Evolutionary conservation across 1,140 invertebrate genomes (phyloP), one percentile per base, ranked within the genome.

Genomic region (Drosophila teissieri): DNA sequence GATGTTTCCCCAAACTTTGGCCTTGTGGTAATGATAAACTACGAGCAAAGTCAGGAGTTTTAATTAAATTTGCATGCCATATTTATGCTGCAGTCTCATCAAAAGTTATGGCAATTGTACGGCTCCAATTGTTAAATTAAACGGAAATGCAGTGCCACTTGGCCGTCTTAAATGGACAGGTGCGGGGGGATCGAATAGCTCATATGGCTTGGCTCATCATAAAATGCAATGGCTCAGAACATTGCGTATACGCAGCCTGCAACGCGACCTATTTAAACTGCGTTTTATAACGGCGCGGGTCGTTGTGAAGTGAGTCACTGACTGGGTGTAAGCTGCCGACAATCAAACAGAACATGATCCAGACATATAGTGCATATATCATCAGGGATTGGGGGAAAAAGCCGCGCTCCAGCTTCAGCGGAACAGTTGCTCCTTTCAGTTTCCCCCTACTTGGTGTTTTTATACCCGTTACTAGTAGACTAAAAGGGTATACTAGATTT

Each of bases 61-160:
- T 89, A 84, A 88, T 88, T 89, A 89, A 89, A 89, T 80, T 89
- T 80, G 61, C 58, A 73, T 89, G 39, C 54, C 63, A 61, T 49
- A 83, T 69, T 75, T 48, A 11, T 27, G 52, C 52, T 57, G 57
- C 49, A 61, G 48, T 22, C 53, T 37, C 67, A 57, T 72, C 52
- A 69, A 77, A 82, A 69, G 51, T 76, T 55, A 76, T 82, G 70
- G 53, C 52, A 58, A 42, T 55, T 46, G 69, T 56, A 54, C 53
- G 53, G 46, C 67, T 44, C 39, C 68, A 46, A 53, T 73, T 44
- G 55, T 58, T 44, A 61, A 78, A 72, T 69, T 44, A 56, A 68
- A 78, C 58, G 44, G 34, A 46, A 73, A 45, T 56, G 55, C 40
- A 63, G 55, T 44, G 62, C 53, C 27, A 46, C 45, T 62, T 63